Evolutionary conservation across 1,140 invertebrate genomes (phyloP).

Genomic region (Battus philenor): DNA sequence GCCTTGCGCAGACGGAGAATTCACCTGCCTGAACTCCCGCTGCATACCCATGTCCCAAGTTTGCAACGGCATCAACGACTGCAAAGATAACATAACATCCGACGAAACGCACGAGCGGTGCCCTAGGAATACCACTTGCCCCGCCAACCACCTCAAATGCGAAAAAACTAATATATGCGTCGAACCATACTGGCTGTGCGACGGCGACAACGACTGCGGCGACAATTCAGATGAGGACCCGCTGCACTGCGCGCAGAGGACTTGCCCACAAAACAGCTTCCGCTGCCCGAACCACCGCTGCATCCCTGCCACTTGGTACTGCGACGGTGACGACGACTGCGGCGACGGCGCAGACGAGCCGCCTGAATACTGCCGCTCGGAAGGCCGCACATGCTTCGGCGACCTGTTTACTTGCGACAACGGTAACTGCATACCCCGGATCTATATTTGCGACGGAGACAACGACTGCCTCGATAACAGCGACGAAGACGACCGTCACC

Average conservation of each 20-base stretch:
- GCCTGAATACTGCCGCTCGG: slow-evolving; percentile 93
- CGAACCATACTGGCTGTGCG: slow-evolving; percentile 96
- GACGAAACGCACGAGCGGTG: slow-evolving; percentile 93
- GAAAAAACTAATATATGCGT: slow-evolving; percentile 96
- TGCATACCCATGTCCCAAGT: slow-evolving; percentile 92
- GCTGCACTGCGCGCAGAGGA: slow-evolving; percentile 89
- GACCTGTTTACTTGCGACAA: slow-evolving; percentile 97
- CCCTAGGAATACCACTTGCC: slow-evolving; percentile 90
- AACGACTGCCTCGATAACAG: slow-evolving; percentile 96
- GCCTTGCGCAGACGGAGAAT: slow-evolving; percentile 92
- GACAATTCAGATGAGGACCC: slow-evolving; percentile 97
- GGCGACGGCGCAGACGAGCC: slow-evolving; percentile 93
- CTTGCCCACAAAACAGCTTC: slow-evolving; percentile 94
- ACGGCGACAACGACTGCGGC: slow-evolving; percentile 95
- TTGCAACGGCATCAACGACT: slow-evolving; percentile 96
- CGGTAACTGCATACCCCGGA: slow-evolving; percentile 96
- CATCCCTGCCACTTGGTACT: slow-evolving; percentile 94
- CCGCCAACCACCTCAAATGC: slow-evolving; percentile 91
- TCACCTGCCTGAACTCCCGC: slow-evolving; percentile 93
- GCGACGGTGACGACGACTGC: slow-evolving; percentile 93
- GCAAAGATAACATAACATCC: slow-evolving; percentile 93
- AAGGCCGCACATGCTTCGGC: slow-evolving; percentile 96
- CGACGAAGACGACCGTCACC: slow-evolving; percentile 93
- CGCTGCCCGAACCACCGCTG: slow-evolving; percentile 91
- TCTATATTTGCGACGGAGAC: slow-evolving; percentile 96